These are phyloP conservation scores for Galaxias olidus DNA, from an alignment of 2,797 vertebrate genomes.

Conservation along the genomic window DNA sequence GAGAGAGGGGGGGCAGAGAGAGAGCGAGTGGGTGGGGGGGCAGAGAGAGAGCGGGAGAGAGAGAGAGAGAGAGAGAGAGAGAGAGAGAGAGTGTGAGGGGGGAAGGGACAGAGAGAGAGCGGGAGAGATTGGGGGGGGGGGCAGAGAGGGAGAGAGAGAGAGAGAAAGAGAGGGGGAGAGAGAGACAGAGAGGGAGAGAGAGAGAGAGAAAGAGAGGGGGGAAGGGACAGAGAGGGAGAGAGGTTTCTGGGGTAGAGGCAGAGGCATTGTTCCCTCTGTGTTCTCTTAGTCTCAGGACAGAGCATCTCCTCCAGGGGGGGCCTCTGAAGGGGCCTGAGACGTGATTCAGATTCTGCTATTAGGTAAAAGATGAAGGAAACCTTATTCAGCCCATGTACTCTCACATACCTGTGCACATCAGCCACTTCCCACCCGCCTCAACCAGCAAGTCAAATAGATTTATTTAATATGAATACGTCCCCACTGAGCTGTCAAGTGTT, in stretches of 20 bases:
- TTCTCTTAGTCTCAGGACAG: constrained; percentile 83
- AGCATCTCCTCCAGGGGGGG: constrained; percentile 86
- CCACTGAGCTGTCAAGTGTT: constrained; percentile 19
- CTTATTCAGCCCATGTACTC: constrained; percentile 36
- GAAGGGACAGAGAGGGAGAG: background rate
- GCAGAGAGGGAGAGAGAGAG: background rate
- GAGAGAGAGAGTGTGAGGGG: background rate
- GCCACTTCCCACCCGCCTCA: background rate
- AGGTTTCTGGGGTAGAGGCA: constrained; percentile 6
- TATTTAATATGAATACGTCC: too few species aligned
- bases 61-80: background rate
- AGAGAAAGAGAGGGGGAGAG: background rate
- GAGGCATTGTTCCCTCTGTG: constrained; percentile 62
- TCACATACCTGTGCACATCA: constrained; percentile 10
- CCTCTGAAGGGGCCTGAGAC: constrained; percentile 76
- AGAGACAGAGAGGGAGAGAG: too few species aligned
- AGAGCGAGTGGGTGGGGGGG: too few species aligned
- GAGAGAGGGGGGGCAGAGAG: background rate
- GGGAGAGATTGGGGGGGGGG: background rate
- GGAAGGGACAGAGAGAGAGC: background rate
- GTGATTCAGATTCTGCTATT: constrained; percentile 88
- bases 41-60: background rate
- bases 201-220: background rate
- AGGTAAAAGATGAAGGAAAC: constrained; percentile 60
- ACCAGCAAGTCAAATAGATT: too few species aligned